phyloP scores from a whole-genome alignment of 2,888 invertebrate species.

The Trimorus sp. region DNA sequence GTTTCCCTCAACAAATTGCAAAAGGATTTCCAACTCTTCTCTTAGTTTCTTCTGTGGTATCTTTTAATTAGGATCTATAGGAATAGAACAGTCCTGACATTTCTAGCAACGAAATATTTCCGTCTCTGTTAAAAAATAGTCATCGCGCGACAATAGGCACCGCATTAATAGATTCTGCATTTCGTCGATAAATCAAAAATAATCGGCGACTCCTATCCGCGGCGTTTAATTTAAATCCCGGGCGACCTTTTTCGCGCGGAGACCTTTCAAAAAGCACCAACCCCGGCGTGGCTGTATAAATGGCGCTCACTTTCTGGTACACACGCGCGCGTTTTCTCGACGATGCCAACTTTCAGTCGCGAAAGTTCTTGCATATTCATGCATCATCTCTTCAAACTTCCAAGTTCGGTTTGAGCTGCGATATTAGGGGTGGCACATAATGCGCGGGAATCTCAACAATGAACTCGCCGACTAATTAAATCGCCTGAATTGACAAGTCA shows the following conservation, averaged over 20 bases:
- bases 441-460: slow-evolving; percentile 63
- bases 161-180: slow-evolving; percentile 26
- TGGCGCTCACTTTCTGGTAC: slow-evolving; percentile 52
- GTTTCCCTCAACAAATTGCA: too few species aligned
- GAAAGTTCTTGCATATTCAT: slow-evolving; percentile 68
- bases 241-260: slow-evolving; percentile 32
- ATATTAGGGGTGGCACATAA: slow-evolving; percentile 63
- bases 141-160: neutral
- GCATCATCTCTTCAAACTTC: slow-evolving; percentile 66
- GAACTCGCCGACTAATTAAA: slow-evolving; percentile 63
- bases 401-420: slow-evolving; percentile 61
- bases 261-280: slow-evolving; percentile 52
- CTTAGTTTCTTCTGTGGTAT: too few species aligned
- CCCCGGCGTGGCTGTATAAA: slow-evolving; percentile 33
- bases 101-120: too few species aligned
- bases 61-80: too few species aligned
- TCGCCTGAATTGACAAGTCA: slow-evolving; percentile 59
- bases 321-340: slow-evolving; percentile 57
- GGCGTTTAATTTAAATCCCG: slow-evolving; percentile 41
- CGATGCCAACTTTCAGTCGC: slow-evolving; percentile 62
- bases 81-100: too few species aligned
- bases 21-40: too few species aligned
- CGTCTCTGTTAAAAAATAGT: too few species aligned
- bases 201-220: slow-evolving; percentile 11
- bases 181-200: slow-evolving; percentile 25